Conservation (phyloP, 2,888 invertebrate genomes). For the Lasioglossum oenotherae region DNA sequence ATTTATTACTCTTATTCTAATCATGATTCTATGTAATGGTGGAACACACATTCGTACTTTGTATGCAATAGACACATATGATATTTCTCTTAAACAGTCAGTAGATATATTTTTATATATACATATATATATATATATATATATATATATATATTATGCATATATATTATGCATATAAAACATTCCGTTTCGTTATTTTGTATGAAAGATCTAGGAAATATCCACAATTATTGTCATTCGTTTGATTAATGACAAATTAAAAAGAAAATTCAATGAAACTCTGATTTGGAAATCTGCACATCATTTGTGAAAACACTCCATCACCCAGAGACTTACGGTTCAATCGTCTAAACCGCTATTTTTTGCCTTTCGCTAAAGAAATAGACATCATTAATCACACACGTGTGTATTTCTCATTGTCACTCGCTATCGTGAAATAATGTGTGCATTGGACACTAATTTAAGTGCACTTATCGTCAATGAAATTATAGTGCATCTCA, state of each 20-base stretch:
- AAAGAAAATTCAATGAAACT: conserved; percentile 23
- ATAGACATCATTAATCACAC: conserved; percentile 69
- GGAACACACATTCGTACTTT: conserved; percentile 43
- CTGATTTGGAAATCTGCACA: conserved; percentile 52
- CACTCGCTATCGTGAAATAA: conserved; percentile 65
- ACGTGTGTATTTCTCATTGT: conserved; percentile 53
- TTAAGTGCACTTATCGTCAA: conserved; percentile 60
- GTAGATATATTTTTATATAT: conserved; percentile 3
- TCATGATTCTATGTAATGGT: conserved; percentile 17
- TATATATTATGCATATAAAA: not conserved
- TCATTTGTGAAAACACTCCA: conserved; percentile 62
- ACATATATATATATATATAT: too few species aligned
- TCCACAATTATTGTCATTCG: conserved; percentile 43
- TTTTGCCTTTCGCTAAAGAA: conserved; percentile 70
- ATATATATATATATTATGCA: not conserved
- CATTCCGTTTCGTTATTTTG: conserved; percentile 5
- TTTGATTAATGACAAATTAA: conserved; percentile 27
- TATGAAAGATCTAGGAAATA: conserved; percentile 8
- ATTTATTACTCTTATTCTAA: conserved; percentile 12
- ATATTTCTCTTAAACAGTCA: conserved; percentile 27
- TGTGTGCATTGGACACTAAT: conserved; percentile 41
- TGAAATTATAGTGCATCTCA: conserved; percentile 39
- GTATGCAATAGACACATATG: conserved; percentile 16
- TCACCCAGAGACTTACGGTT: conserved; percentile 62
- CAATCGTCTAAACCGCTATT: conserved; percentile 64